phyloP scores from a whole-genome alignment of 2,888 invertebrate species.

The Hypolimnas misippus region DNA sequence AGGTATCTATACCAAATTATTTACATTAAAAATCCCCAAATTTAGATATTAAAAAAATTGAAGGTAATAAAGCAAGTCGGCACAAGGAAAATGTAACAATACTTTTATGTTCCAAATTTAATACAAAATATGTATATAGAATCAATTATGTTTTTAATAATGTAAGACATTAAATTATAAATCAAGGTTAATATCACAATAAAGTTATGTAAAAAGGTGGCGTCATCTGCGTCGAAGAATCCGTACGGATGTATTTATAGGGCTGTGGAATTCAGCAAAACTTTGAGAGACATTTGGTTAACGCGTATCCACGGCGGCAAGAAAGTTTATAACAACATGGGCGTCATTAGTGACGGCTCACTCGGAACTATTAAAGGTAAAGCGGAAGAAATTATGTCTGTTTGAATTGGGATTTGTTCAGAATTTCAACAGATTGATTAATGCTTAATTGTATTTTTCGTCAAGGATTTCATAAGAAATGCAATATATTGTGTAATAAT shows the following conservation, averaged over 20 bases:
- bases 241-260: constrained; percentile 68
- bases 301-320: constrained; percentile 48
- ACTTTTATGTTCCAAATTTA: neutral
- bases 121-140: neutral
- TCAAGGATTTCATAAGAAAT: too few species aligned
- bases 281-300: constrained; percentile 61
- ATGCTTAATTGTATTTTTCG: too few species aligned
- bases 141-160: constrained; percentile 30
- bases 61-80: neutral
- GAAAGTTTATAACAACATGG: constrained; percentile 56
- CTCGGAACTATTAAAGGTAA: constrained; percentile 69
- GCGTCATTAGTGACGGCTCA: constrained; percentile 73
- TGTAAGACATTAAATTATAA: constrained; percentile 27
- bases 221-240: constrained; percentile 54
- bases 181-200: constrained; percentile 27
- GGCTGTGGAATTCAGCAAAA: constrained; percentile 58
- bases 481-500: too few species aligned
- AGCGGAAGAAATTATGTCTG: constrained; percentile 7
- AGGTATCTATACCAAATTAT: constrained; percentile 50
- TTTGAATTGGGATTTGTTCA: constrained; percentile 1
- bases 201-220: constrained; percentile 49
- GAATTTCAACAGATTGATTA: too few species aligned
- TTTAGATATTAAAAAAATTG: neutral
- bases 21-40: neutral
- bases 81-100: neutral